Conservation (phyloP, 2,113 vertebrate genomes). For the Azemiops feae region DNA sequence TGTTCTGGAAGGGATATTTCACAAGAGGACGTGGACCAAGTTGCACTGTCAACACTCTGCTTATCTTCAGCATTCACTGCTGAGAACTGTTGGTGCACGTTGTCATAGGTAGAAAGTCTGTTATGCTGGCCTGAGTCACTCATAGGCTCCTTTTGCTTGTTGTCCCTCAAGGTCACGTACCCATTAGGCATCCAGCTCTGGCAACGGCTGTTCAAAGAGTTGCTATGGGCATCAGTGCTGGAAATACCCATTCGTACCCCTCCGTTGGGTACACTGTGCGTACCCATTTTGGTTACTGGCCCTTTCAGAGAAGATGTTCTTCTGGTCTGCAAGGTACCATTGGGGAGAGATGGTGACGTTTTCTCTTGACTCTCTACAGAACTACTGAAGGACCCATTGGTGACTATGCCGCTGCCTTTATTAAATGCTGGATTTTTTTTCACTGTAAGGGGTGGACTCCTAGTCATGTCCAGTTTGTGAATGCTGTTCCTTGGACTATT, state of each 20-base stretch:
- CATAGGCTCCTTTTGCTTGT: slow-evolving; percentile 72
- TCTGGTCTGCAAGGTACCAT: slow-evolving; percentile 73
- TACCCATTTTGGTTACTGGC: slow-evolving; percentile 91
- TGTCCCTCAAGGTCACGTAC: slow-evolving; percentile 86
- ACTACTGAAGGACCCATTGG: slow-evolving; percentile 96
- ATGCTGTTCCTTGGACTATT: slow-evolving; percentile 83
- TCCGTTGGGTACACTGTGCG: slow-evolving; percentile 79
- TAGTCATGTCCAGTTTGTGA: slow-evolving; percentile 79
- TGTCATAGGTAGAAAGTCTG: slow-evolving; percentile 95
- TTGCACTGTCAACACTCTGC: slow-evolving; percentile 95
- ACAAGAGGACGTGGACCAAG: slow-evolving; percentile 97
- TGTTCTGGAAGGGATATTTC: slow-evolving; percentile 95
- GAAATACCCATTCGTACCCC: slow-evolving; percentile 81
- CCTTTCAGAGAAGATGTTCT: slow-evolving; percentile 83
- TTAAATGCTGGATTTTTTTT: slow-evolving; percentile 95
- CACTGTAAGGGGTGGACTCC: slow-evolving; percentile 86
- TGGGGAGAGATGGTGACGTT: slow-evolving; percentile 70
- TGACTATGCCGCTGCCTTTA: slow-evolving; percentile 96
- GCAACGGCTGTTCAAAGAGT: slow-evolving; percentile 67
- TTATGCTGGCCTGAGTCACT: slow-evolving; percentile 81
- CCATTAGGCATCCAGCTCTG: slow-evolving; percentile 83
- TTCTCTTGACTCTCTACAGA: slow-evolving; percentile 80
- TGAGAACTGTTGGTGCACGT: slow-evolving; percentile 89
- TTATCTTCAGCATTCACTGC: slow-evolving; percentile 87
- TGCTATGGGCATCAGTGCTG: slow-evolving; percentile 73